Base-by-base conservation (phyloP, 2,113 vertebrate species). In the Ondatra zibethicus region DNA sequence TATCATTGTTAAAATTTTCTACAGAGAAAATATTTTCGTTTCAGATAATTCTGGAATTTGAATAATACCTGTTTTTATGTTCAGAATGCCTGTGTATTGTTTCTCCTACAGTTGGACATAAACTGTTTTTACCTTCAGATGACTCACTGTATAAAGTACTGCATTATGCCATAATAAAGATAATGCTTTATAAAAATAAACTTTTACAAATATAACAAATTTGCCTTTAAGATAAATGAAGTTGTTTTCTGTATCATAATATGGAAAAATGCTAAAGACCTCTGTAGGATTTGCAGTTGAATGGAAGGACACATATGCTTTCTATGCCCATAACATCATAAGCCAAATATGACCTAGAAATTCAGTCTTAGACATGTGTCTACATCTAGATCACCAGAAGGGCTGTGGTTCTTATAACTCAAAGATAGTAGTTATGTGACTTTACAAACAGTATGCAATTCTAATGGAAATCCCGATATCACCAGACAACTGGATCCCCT, bases 161-260 rank as follows among this genome's bases (percentile, higher is more conserved):
- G 23, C 77, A 86, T 91, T 95, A 90, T 94, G 52, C 25, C 76
- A 81, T 86, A 97, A 98, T 98, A 97, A 98, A 98, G 33, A 85
- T 94, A 90, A 58, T 95, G 81, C 70, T 97, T 77, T 93, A 72
- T 77, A 66, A n/a, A n/a, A n/a, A n/a, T n/a, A n/a, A n/a, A n/a
- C n/a, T n/a, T n/a, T n/a, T n/a, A 47, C 75, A 76, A 75, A 45
- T 45, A 45, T 27, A 25, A 27, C 21, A 76, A 50, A 47, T 31
- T 3, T 77, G 42, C 42, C 75, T 77, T 77, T 77, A 77, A 77
- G 2, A 77, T 50, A 47, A 29, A 50, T 31, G 14, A 77, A 31
- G 27, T 29, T 29, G 29, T 47, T 25, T 47, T 31, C 29, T 47
- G 31, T 47, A 75, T 45, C 27, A 16, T 77, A 47, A 45, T 47